These are phyloP conservation scores for Philereme transversata DNA, from an alignment of 2,888 invertebrate species.

Conservation along the genomic window DNA sequence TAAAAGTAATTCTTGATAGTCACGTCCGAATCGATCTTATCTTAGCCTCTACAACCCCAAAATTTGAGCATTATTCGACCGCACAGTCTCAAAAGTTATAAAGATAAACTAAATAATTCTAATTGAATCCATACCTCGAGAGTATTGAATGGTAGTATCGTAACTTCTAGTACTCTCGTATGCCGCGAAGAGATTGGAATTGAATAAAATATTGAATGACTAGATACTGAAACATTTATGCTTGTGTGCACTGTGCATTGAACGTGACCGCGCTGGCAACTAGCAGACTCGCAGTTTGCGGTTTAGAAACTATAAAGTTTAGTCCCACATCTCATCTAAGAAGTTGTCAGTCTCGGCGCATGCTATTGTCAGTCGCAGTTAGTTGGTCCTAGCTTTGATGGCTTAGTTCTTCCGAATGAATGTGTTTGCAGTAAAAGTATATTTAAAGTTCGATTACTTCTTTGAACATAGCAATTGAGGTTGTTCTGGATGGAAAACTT, in stretches of 20 bases:
- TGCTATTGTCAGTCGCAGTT: conserved; percentile 26
- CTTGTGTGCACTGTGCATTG: conserved; percentile 30
- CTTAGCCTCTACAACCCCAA: not conserved
- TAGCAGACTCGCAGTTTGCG: conserved; percentile 31
- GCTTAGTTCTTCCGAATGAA: conserved; percentile 1
- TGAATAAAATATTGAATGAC: conserved; percentile 42
- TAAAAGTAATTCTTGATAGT: not conserved
- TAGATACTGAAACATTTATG: conserved; percentile 37
- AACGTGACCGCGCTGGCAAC: conserved; percentile 35
- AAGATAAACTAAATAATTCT: conserved; percentile 19
- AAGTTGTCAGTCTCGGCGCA: conserved; percentile 28
- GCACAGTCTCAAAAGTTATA: conserved; percentile 11
- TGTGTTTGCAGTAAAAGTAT: no score
- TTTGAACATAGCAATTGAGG: no score
- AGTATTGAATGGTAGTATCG: conserved; percentile 33
- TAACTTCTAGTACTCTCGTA: conserved; percentile 36
- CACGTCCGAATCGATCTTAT: not conserved
- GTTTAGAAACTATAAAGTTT: conserved; percentile 32
- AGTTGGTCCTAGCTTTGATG: conserved; percentile 9
- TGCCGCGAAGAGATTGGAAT: conserved; percentile 40
- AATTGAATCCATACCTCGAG: conserved; percentile 26
- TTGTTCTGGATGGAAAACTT: no score
- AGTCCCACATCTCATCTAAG: conserved; percentile 35
- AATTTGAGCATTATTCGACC: not conserved
- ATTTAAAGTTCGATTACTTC: no score